Base-by-base conservation (phyloP, 2,797 vertebrate genomes). In the Sebastolobus alascanus region DNA sequence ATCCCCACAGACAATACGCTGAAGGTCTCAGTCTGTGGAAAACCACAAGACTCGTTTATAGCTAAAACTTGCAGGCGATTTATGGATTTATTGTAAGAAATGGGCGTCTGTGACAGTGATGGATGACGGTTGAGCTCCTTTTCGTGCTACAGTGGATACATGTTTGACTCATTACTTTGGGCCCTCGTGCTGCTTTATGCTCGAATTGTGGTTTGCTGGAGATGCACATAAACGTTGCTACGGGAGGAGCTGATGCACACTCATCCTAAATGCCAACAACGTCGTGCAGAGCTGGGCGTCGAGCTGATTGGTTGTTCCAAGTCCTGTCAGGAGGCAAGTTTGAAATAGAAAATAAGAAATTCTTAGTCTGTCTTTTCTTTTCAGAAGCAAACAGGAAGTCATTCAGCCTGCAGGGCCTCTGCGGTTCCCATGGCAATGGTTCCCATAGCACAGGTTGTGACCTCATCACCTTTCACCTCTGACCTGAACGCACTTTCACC, bases 401-500 rank as follows among this genome's bases (percentile, higher is more conserved):
- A 4, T 43, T 80, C 43, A 56, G 70, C 68, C 68, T 85, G 63
- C 43, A 63, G 71, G 82, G 77, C 77, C 64, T 71, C 70, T 89
- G 77, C 29, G 33, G 83, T 87, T 89, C 73, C 82, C 81, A 85
- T 82, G 37, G 73, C 31, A 68, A 78, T 81, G 27, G 69, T 73
- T 87, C 83, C 82, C 75, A 78, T n/a, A 14, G 73, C 46, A 63
- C 55, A 82, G 82, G 68, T 82, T 80, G n/a, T 59, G 78, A 90
- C 88, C 86, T 84, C 29, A 40, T 72, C 66, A 85, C 82, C 83
- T 87, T 78, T 89, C 64, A 86, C 86, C 90, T 81, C 65, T 78
- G 82, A 87, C 80, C 76, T 67, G 16, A 56, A 54, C 16, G 54
- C 52, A 68, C 72, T 82, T 75, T 89, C 73, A 75, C 37, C 78